Base-by-base conservation (phyloP, 2,113 vertebrate species). In the Mormoops blainvillei region DNA sequence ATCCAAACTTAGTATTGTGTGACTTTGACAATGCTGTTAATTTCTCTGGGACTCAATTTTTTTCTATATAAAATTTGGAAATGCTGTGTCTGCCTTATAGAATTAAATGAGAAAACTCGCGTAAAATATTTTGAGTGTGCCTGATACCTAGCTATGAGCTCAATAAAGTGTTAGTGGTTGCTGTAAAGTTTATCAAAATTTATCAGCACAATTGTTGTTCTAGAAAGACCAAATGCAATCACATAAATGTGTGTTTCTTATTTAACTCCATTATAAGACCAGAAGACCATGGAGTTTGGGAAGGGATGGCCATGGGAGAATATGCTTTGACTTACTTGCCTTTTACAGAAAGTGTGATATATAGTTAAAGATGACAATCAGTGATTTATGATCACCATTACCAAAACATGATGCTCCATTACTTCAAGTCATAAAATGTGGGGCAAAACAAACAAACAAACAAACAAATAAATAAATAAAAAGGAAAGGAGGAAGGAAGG, bases 371-470 rank as follows among this genome's bases (percentile, higher is more conserved):
- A 81, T 92, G 63, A 95, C 50, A 94, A 36, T 93, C 43, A 48
- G 28, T 94, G 93, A 94, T 82, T 95, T 97, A 95, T 94, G 78
- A 89, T 91, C 80, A 94, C 4, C 18, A 91, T 95, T 85, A 94
- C 54, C 28, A 84, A 94, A 89, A 95, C 95, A 88, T 63, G 70
- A 68, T 71, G 65, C 26, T 81, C 22, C 56, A 65, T 87, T 91
- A 88, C 58, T 81, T 87, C 58, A 92, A 70, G 77, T 92, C 50
- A 61, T 14, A 71, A 73, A 92, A 67, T 68, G n/a, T 78, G 52
- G 12, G 12, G 43, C 5, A 71, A 65, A 89, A 45, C 22, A 4
- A 33, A 83, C 68, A 89, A 77, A 65, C 70, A 71, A 86, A 56
- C 18, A 5, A 7, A 33, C 4, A 9, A 52, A 63, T 16, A 7